Base-by-base conservation (phyloP, 2,113 vertebrate species). In the Mohoua ochrocephala region DNA sequence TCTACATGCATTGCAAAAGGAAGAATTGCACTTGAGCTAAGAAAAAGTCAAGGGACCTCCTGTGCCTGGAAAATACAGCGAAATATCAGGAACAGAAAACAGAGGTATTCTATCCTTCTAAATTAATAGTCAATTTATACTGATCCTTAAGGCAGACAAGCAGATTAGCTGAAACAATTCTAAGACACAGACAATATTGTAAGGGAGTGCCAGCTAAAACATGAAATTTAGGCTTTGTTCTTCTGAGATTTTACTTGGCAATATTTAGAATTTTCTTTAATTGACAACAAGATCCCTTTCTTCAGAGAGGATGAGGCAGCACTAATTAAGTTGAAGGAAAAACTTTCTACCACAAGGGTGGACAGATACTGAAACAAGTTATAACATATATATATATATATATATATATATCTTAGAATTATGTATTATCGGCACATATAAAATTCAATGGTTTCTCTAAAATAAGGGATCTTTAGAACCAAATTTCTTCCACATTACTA, bases 361-460 rank as follows among this genome's bases (percentile, higher is more conserved):
- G 13, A 47, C 33, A 61, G 31, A 37, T 56, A 41, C 1, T 41
- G 30, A 47, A 68, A 45, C 7, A 54, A 64, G n/a, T 47, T 39
- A 33, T 11, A 53, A 49, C n/a, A 15, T 27, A 5, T 42, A 24
- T 1, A 0, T 21, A 50, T 41, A n/a, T n/a, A n/a, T n/a, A n/a
- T 37, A 15, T 27, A 5, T 42, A 24, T 1, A 0, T 21, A 50
- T 41, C 44, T 67, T 65, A 41, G 13, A 57, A 52, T 33, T 56
- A 74, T 0, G 6, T 54, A 44, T 10, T 42, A 54, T 15, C 47
- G 37, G 21, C 15, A 78, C 4, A 20, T 8, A 20, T 0, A 64
- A 68, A 53, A 52, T 23, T 30, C 5, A 45, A n/a, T 56, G 2
- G 12, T 28, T 80, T 60, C 10, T 65, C 49, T 91, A 56, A 76